These are phyloP conservation scores for Rambutsinella grinnellia DNA, from an alignment of 2,888 invertebrate genomes.

Conservation along the genomic window DNA sequence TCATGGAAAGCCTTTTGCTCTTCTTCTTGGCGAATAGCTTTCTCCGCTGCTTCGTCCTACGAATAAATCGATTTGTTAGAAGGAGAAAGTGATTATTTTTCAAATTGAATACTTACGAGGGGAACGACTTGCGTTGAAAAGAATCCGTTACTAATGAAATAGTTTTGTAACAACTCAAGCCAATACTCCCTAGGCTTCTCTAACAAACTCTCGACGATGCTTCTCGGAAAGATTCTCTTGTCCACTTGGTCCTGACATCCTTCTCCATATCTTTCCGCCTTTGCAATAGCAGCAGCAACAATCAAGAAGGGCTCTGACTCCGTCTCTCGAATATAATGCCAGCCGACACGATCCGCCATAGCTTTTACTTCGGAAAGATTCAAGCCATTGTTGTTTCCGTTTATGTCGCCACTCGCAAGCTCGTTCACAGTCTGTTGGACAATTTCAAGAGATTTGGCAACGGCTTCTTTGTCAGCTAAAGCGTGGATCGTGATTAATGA, in stretches of 20 bases:
- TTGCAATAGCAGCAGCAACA: constrained; percentile 62
- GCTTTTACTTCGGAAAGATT: constrained; percentile 48
- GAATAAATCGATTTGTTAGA: not conserved
- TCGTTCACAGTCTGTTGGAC: constrained; percentile 40
- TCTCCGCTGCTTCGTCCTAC: constrained; percentile 25
- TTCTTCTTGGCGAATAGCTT: constrained; percentile 21
- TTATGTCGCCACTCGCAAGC: constrained; percentile 12
- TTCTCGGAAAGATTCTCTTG: constrained; percentile 53
- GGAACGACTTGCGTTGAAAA: constrained; percentile 63
- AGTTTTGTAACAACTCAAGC: constrained; percentile 51
- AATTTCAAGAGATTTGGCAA: constrained; percentile 41
- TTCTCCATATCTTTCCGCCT: constrained; percentile 61
- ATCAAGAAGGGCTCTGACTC: constrained; percentile 63
- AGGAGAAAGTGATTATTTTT: not conserved
- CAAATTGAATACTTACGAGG: constrained; percentile 38
- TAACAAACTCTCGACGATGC: constrained; percentile 50
- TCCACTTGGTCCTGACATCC: constrained; percentile 58
- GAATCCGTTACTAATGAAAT: constrained; percentile 54
- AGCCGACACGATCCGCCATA: constrained; percentile 65
- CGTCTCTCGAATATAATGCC: constrained; percentile 65
- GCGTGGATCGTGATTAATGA: constrained; percentile 63
- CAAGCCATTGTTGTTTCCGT: constrained; percentile 19
- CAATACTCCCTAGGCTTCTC: constrained; percentile 59
- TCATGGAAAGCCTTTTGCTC: constrained; percentile 31
- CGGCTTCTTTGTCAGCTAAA: constrained; percentile 45